Base-by-base conservation (phyloP, 1,140 invertebrate species). In the Lordiphosa stackelbergi region DNA sequence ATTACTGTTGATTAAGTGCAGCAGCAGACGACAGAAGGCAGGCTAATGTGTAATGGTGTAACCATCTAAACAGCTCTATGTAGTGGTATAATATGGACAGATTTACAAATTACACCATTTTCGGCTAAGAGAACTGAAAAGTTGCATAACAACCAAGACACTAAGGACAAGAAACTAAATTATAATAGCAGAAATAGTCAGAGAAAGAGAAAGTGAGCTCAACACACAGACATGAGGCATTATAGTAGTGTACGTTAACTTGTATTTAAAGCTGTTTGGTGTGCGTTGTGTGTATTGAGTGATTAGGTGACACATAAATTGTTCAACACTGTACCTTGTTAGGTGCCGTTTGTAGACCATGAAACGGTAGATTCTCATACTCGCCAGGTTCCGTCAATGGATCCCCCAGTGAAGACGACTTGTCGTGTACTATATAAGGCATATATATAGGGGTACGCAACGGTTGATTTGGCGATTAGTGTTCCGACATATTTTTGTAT, bases 301-400 rank as follows among this genome's bases (percentile, higher is more conserved):
- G 43, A 48, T 19, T 19, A 59, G 42, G 19, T 51, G 34, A 47
- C 13, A 52, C 31, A 49, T 34, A 61, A 40, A n/a, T 41, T 40
- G 38, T 46, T 34, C 35, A 35, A 47, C 65, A 60, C 69, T 78
- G 89, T 92, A 97, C 95, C 93, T 96, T 96, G 88, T 95, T 95
- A 74, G 94, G 94, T 69, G 95, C 93, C 85, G 94, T 93, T 89
- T 96, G 95, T 77, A 96, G 93, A 73, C 95, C 95, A 88, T 97
- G 95, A 90, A 97, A 97, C 58, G 95, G 95, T 84, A 97, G 91
- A 88, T 97, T 97, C 90, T 97, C 95, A 90, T 97, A 97, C 88
- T 96, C 95, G 63, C 94, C 94, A 87, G 90, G 90, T 85, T 88
- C 87, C 81, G 86, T 86, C 65, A 87, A 87, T 73, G 86, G 86